Conservation (phyloP, 2,113 vertebrate genomes). For the Notiomystis cincta region DNA sequence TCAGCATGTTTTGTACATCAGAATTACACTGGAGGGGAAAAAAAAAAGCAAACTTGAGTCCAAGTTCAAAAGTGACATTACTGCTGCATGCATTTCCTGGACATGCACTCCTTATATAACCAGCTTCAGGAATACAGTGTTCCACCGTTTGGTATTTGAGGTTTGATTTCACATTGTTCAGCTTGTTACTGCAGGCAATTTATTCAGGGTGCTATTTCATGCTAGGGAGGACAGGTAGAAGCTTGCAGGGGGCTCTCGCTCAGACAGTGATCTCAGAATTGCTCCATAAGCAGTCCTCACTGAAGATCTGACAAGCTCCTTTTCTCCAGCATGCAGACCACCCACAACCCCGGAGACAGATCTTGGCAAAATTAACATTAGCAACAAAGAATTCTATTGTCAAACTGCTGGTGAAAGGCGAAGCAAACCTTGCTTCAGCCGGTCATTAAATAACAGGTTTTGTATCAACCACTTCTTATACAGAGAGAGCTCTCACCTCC, state of each 20-base stretch:
- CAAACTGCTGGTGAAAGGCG: neutral
- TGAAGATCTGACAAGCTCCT: neutral
- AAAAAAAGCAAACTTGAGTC: neutral
- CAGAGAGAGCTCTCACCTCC: neutral
- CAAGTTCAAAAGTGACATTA: neutral
- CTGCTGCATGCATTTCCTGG: neutral
- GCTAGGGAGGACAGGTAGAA: constrained; percentile 21
- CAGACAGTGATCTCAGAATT: constrained; percentile 40
- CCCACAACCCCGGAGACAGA: neutral
- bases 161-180: neutral
- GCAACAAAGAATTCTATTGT: neutral
- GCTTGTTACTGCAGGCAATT: constrained; percentile 36
- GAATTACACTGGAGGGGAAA: neutral
- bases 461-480: neutral
- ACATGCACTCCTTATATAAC: neutral
- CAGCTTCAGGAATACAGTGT: neutral
- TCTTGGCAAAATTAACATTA: neutral
- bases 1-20: neutral
- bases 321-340: neutral
- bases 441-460: neutral
- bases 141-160: neutral
- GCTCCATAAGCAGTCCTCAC: neutral
- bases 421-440: neutral
- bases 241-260: constrained; percentile 20
- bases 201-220: neutral